Evolutionary conservation across 2,888 invertebrate species (phyloP).

Genomic region (Torymus texanus): DNA sequence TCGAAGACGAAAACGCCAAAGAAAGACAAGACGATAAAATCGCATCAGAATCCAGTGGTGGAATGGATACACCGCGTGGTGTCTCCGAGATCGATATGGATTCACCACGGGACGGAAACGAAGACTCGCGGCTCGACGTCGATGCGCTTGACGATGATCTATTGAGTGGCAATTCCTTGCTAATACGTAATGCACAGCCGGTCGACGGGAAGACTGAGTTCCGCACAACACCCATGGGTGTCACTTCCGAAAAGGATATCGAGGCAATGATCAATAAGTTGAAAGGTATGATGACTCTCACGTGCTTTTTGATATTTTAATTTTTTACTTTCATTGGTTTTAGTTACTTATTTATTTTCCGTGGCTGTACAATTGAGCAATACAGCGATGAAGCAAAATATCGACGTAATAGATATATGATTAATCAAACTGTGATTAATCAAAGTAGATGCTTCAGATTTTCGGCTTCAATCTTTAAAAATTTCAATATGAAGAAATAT

Average conservation of each 20-base stretch:
- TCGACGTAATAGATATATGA: background rate
- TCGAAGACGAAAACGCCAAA: slow-evolving; percentile 60
- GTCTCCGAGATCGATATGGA: slow-evolving; percentile 71
- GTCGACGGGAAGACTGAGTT: slow-evolving; percentile 64
- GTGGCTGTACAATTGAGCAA: slow-evolving; percentile 40
- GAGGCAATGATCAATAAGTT: slow-evolving; percentile 72
- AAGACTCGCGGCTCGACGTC: slow-evolving; percentile 66
- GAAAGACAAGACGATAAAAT: slow-evolving; percentile 51
- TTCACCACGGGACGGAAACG: slow-evolving; percentile 68
- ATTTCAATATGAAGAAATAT: background rate
- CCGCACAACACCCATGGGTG: slow-evolving; percentile 62
- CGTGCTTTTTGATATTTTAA: background rate
- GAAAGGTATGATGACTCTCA: slow-evolving; percentile 66
- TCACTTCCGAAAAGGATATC: slow-evolving; percentile 71
- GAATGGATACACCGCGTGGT: slow-evolving; percentile 67
- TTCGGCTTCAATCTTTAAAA: no score
- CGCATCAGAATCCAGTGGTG: slow-evolving; percentile 67
- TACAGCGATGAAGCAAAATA: slow-evolving; percentile 36
- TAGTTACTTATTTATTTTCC: slow-evolving; percentile 32
- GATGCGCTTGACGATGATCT: slow-evolving; percentile 68
- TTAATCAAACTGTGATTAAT: no score
- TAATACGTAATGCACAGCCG: slow-evolving; percentile 3
- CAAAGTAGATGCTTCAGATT: no score
- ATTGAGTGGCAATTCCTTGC: slow-evolving; percentile 56
- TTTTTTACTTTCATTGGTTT: slow-evolving; percentile 12